Evolutionary conservation across 2,888 invertebrate genomes (phyloP).

Genomic region (Scotopteryx bipunctaria): DNA sequence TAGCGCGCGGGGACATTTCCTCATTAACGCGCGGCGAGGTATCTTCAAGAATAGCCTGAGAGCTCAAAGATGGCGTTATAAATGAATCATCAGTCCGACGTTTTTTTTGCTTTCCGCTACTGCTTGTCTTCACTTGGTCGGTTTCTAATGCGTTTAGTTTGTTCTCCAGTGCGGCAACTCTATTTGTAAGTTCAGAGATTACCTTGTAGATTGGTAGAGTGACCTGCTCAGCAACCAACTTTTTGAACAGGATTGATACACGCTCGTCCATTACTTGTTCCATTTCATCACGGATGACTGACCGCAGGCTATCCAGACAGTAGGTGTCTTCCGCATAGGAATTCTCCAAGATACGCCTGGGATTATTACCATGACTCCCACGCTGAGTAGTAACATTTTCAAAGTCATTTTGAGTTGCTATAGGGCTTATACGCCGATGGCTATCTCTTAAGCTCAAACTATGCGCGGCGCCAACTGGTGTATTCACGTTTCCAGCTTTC

Average conservation of each 20-base stretch:
- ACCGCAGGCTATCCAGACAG: slow-evolving; percentile 5
- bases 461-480: too few species aligned
- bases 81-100: too few species aligned
- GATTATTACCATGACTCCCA: not conserved
- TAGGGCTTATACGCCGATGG: not conserved
- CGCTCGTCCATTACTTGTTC: slow-evolving; percentile 7
- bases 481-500: too few species aligned
- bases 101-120: too few species aligned
- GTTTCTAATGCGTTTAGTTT: not conserved
- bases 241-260: not conserved
- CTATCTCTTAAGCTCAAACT: not conserved
- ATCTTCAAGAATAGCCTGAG: too few species aligned
- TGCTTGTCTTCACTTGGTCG: too few species aligned
- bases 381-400: not conserved
- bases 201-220: slow-evolving; percentile 2
- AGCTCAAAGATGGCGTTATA: too few species aligned
- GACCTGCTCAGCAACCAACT: slow-evolving; percentile 8
- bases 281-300: slow-evolving; percentile 11
- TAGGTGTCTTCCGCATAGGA: slow-evolving; percentile 7
- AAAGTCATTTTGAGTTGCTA: not conserved
- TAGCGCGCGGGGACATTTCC: too few species aligned
- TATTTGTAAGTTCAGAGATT: slow-evolving; percentile 6
- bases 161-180: not conserved
- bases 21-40: too few species aligned
- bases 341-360: not conserved